A percentile compares a stretch with the other conserved stretches of the same genome.
These are phyloP conservation scores for Lysiphlebus fabarum DNA, from an alignment of 1,140 invertebrate species.

Conservation along the genomic window DNA sequence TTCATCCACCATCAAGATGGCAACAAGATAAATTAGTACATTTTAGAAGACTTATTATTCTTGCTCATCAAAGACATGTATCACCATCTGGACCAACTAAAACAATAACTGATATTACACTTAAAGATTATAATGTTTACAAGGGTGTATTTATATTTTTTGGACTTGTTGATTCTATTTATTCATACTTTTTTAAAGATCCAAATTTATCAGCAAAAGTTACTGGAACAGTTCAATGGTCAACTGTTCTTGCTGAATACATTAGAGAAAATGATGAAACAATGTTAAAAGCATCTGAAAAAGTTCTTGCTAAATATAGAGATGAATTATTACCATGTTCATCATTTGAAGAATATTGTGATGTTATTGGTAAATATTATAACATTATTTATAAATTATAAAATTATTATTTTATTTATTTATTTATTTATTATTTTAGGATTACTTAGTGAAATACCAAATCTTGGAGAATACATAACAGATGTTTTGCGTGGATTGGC, in stretches of 20 bases:
- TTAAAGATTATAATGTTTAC: slow-evolving; percentile 78
- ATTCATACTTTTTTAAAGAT: slow-evolving; percentile 74
- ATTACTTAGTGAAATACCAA: slow-evolving; percentile 61
- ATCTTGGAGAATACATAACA: slow-evolving; percentile 60
- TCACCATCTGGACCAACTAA: slow-evolving; percentile 58
- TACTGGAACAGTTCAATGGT: slow-evolving; percentile 75
- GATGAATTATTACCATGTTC: slow-evolving; percentile 87
- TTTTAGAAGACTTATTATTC: slow-evolving; percentile 73
- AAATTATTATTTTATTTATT: slow-evolving; percentile 15
- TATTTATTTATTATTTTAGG: slow-evolving; percentile 53
- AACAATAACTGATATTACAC: slow-evolving; percentile 54
- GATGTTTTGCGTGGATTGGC: slow-evolving; percentile 53
- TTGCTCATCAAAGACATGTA: slow-evolving; percentile 73
- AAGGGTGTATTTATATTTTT: slow-evolving; percentile 85
- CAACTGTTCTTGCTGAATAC: slow-evolving; percentile 83
- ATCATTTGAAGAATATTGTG: slow-evolving; percentile 86
- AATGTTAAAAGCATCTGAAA: slow-evolving; percentile 83
- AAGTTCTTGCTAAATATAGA: slow-evolving; percentile 75
- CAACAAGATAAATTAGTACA: slow-evolving; percentile 65
- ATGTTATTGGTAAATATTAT: slow-evolving; percentile 65
- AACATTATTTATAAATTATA: slow-evolving; percentile 18
- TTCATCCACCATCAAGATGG: slow-evolving; percentile 75
- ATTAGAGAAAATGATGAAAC: slow-evolving; percentile 91
- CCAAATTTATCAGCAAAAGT: slow-evolving; percentile 56
- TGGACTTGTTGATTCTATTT: slow-evolving; percentile 74